Evolutionary conservation across 2,888 invertebrate species (phyloP), one percentile per base, ranked within the genome.

Genomic region (Machimus atricapillus): DNA sequence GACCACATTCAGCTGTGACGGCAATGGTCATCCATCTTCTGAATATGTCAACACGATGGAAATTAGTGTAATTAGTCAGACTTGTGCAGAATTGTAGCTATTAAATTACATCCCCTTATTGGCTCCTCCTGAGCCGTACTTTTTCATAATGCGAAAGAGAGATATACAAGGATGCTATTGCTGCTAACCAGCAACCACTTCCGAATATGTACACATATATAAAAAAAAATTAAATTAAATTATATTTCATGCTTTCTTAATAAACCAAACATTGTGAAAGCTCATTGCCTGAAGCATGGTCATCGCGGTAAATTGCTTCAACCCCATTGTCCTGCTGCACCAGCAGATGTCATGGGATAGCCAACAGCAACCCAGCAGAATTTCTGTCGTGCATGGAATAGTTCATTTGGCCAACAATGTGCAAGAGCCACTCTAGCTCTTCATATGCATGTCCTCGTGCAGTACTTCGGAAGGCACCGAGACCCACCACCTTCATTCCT

Each of bases 171-270:
- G 66, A 7, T 66, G 9, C 7, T 19, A 19, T 23, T 66, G 2
- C 6, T 56, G 40, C 19, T 23, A 23, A 58, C 9, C 58, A 58
- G 58, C 0, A n/a, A 19, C 58, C 19, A 1, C 8, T 58, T 58
- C 34, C 7, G 34, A 40, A 40, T 40, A 40, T 40, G 12, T 46
- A 12, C 2, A 12, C 12, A 12, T 43, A 43, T 12, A 12, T 43
- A 43, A 9, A 46, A 46, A 46, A 16, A 46, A 0, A 46, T 14
- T 16, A 14, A 46, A 66, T 23, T 66, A 66, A 66, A 66, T 66
- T 23, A 78, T 78, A 46, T 78, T 78, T 78, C 27, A 40, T 46
- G 40, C 40, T 76, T 78, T 78, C 78, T 78, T 78, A 78, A 78
- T 46, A 46, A 46, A 78, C 40, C 46, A 78, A 78, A 43, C 66